Conservation (phyloP, 2,797 vertebrate genomes). For the Acanthiza pusilla region DNA sequence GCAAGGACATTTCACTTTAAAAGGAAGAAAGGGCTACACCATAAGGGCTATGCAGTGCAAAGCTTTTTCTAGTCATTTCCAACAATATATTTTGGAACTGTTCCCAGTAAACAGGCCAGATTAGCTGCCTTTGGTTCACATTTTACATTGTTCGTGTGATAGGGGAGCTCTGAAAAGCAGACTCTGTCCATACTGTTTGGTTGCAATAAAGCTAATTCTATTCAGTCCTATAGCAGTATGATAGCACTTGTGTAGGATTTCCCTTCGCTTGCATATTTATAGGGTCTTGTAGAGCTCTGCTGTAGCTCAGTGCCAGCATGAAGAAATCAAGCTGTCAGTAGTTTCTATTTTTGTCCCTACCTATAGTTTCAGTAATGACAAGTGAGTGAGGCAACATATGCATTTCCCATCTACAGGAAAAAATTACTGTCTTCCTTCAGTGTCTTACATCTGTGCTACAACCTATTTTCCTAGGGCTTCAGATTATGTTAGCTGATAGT, state of each 20-base stretch:
- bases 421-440: conserved; percentile 46
- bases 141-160: conserved; percentile 59
- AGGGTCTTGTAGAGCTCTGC: conserved; percentile 67
- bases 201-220: conserved; percentile 51
- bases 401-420: conserved; percentile 59
- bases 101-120: conserved; percentile 68
- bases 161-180: conserved; percentile 66
- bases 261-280: conserved; percentile 74
- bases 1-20: conserved; percentile 49
- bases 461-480: conserved; percentile 59
- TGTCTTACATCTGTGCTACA: conserved; percentile 38
- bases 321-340: conserved; percentile 72
- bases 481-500: conserved; percentile 57
- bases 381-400: conserved; percentile 61
- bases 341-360: conserved; percentile 73
- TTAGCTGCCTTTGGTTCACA: conserved; percentile 62
- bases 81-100: conserved; percentile 62
- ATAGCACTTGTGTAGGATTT: conserved; percentile 64
- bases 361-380: conserved; percentile 71
- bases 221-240: conserved; percentile 52
- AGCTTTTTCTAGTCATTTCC: conserved; percentile 60
- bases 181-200: conserved; percentile 39
- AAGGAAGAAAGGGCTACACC: conserved; percentile 51
- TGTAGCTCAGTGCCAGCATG: conserved; percentile 62
- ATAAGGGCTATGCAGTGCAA: conserved; percentile 9